Conservation (phyloP, 2,888 invertebrate genomes). For the Colostygia pectinataria region DNA sequence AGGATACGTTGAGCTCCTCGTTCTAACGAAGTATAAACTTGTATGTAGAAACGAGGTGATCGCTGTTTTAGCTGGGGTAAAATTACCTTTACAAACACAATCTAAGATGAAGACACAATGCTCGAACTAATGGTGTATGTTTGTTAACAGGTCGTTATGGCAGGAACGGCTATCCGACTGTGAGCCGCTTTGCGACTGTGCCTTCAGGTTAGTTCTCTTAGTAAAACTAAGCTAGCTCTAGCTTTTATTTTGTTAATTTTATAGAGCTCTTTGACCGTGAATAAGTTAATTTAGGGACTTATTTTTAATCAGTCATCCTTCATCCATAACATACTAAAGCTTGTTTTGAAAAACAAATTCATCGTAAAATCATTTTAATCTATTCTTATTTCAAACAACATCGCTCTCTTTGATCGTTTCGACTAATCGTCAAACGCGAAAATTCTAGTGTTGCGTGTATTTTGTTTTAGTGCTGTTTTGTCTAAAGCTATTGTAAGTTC, state of each 20-base stretch:
- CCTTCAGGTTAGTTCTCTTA: conserved; percentile 52
- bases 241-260: too few relatives aligned
- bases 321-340: too few relatives aligned
- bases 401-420: conserved; percentile 5
- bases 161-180: conserved; percentile 41
- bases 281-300: too few relatives aligned
- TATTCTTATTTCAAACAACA: conserved; percentile 9
- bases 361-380: background rate
- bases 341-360: too few relatives aligned
- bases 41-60: too few relatives aligned
- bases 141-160: conserved; percentile 56
- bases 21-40: too few relatives aligned
- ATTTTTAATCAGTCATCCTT: too few relatives aligned
- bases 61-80: too few relatives aligned
- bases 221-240: background rate
- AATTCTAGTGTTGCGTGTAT: conserved; percentile 19
- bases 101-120: too few relatives aligned
- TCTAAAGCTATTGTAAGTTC: conserved; percentile 32
- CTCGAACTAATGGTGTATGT: conserved; percentile 32
- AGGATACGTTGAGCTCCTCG: too few relatives aligned
- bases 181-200: conserved; percentile 45
- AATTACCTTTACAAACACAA: too few relatives aligned
- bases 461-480: conserved; percentile 23
- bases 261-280: background rate
- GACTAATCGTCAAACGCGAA: conserved; percentile 7